phyloP scores from a whole-genome alignment of 2,888 invertebrate genomes.

The Drosophila ezoana region DNA sequence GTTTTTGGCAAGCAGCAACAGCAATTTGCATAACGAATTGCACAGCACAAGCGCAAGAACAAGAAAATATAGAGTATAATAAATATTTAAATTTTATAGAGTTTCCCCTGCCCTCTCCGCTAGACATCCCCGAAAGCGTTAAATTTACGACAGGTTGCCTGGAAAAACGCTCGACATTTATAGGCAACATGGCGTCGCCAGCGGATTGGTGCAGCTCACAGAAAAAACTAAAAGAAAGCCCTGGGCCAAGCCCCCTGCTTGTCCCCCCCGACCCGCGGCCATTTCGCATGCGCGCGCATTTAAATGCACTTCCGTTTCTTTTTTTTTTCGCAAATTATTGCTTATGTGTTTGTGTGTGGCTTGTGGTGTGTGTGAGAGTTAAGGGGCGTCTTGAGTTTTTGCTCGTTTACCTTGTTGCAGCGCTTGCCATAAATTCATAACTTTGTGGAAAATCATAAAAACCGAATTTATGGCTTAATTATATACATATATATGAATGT shows the following conservation, averaged over 20 bases:
- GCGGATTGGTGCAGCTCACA: slow-evolving; percentile 32
- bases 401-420: slow-evolving; percentile 55
- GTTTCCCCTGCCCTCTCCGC: neutral
- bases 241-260: neutral
- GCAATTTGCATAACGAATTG: slow-evolving; percentile 18
- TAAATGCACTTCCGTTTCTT: slow-evolving; percentile 78
- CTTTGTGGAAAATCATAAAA: slow-evolving; percentile 82
- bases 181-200: slow-evolving; percentile 62
- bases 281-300: slow-evolving; percentile 81
- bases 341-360: slow-evolving; percentile 39
- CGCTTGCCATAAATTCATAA: slow-evolving; percentile 77
- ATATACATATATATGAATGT: slow-evolving; percentile 57
- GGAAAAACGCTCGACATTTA: slow-evolving; percentile 60
- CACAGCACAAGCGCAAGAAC: neutral
- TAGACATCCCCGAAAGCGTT: slow-evolving; percentile 69
- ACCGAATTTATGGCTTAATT: slow-evolving; percentile 82
- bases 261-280: slow-evolving; percentile 21
- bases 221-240: slow-evolving; percentile 4
- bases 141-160: slow-evolving; percentile 71
- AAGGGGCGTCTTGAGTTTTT: slow-evolving; percentile 46
- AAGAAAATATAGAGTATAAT: slow-evolving; percentile 61
- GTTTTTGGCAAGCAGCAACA: slow-evolving; percentile 35
- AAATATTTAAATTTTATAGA: slow-evolving; percentile 73
- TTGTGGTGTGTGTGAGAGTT: slow-evolving; percentile 22
- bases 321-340: slow-evolving; percentile 54